phyloP scores from a whole-genome alignment of 2,113 vertebrate species.

The Eidolon helvum region DNA sequence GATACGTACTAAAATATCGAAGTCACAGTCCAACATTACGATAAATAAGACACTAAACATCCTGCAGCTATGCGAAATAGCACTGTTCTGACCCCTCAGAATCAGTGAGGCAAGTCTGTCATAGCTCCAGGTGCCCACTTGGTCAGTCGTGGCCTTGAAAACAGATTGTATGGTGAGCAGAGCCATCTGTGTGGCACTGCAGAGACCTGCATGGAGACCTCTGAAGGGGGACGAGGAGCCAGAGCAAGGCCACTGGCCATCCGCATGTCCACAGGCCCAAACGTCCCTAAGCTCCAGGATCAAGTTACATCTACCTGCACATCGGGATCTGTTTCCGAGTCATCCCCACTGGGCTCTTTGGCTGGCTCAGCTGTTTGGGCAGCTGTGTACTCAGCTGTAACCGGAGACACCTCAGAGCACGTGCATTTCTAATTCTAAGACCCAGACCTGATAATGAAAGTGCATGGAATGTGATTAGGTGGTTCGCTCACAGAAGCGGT shows the following conservation, averaged over 20 bases:
- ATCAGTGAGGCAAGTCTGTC: neutral
- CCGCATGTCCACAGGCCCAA: neutral
- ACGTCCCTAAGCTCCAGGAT: neutral
- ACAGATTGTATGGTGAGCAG: neutral
- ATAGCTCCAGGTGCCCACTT: neutral
- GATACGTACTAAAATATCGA: neutral
- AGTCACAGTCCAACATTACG: neutral
- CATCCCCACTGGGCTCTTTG: neutral
- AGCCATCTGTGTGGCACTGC: neutral
- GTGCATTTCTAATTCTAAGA: neutral
- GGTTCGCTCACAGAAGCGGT: neutral
- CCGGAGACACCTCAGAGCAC: neutral
- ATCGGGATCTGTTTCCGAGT: neutral
- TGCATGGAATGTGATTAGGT: neutral
- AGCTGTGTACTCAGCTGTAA: neutral
- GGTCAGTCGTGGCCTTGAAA: neutral
- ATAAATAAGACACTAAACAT: neutral
- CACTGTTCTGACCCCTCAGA: neutral
- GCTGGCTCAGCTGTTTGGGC: neutral
- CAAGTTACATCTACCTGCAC: neutral
- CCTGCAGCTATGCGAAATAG: neutral
- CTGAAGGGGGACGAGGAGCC: accelerated
- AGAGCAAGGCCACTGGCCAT: accelerated
- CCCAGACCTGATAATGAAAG: neutral
- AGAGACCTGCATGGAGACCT: neutral